These are phyloP conservation scores for Litoditis marina DNA, from an alignment of 2,888 invertebrate genomes.

Conservation along the genomic window DNA sequence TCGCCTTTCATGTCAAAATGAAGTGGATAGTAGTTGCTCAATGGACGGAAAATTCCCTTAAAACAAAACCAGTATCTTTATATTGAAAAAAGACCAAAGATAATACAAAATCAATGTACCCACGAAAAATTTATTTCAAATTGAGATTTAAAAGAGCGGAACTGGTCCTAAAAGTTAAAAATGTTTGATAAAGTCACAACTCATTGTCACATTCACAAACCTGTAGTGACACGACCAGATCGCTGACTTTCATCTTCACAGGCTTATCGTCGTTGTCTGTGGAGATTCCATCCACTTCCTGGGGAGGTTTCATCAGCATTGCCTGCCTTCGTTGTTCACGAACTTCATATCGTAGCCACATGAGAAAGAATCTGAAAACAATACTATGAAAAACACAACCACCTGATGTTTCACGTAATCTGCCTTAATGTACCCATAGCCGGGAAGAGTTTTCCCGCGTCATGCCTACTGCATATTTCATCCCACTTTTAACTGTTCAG, in stretches of 20 bases:
- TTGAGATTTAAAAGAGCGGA: no score
- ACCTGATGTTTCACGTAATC: no score
- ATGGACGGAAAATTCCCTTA: conserved; percentile 56
- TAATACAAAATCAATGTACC: not conserved
- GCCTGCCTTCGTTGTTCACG: conserved; percentile 23
- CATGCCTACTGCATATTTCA: no score
- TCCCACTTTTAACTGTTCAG: no score
- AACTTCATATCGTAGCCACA: conserved; percentile 56
- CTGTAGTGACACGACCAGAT: conserved; percentile 48
- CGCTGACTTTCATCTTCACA: conserved; percentile 46
- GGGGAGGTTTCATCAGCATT: conserved; percentile 28
- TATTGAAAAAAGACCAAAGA: not conserved
- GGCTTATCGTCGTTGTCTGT: conserved; percentile 51
- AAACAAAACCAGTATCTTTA: conserved; percentile 1
- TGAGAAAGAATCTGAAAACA: conserved; percentile 44
- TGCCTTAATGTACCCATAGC: no score
- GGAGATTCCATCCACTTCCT: conserved; percentile 47
- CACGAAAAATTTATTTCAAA: no score
- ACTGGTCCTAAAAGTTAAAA: no score
- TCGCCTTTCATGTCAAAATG: conserved; percentile 51
- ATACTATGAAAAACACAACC: no score
- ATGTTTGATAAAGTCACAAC: no score
- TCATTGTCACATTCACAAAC: no score
- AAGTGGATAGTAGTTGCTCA: conserved; percentile 55
- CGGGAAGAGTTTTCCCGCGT: no score